A percentile compares a stretch with the other conserved stretches of the same genome.
Conservation (phyloP, 2,797 vertebrate species). For the Gila robusta region DNA sequence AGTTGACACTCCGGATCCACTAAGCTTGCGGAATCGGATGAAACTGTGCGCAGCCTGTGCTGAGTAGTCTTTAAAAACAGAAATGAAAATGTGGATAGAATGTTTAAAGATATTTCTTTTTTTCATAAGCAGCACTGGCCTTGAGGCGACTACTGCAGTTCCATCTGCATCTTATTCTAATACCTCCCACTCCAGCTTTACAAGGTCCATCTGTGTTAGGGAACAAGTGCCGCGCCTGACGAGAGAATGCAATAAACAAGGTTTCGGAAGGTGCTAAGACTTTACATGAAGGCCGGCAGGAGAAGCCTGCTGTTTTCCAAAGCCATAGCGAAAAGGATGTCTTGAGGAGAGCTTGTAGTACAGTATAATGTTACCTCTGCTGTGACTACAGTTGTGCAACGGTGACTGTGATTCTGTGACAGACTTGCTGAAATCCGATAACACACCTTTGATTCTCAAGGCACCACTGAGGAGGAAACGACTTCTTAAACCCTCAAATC, state of each 20-base stretch:
- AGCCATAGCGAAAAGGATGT: constrained; percentile 26
- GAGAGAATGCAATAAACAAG: constrained; percentile 70
- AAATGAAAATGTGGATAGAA: constrained; percentile 37
- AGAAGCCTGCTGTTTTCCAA: constrained; percentile 29
- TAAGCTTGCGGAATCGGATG: constrained; percentile 16
- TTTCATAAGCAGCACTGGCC: constrained; percentile 50
- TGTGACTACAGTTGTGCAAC: constrained; percentile 36
- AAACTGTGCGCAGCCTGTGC: background rate
- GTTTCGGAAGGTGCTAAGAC: constrained; percentile 64
- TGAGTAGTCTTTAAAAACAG: constrained; percentile 32
- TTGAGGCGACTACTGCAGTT: constrained; percentile 66
- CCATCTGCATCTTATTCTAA: constrained; percentile 60
- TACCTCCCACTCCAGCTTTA: constrained; percentile 65
- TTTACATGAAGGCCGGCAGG: constrained; percentile 24
- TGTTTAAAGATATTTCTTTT: constrained; percentile 39
- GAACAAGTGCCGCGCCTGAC: constrained; percentile 61
- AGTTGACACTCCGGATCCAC: constrained; percentile 20
- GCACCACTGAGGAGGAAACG: constrained; percentile 22
- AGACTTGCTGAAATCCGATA: constrained; percentile 43
- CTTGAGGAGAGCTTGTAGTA: constrained; percentile 21
- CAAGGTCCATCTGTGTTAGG: constrained; percentile 66
- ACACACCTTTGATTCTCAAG: constrained; percentile 45
- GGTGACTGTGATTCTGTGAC: constrained; percentile 31
- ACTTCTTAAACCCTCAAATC: background rate
- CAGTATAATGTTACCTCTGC: constrained; percentile 23